These are phyloP conservation scores for Holocentrus rufus DNA, from an alignment of 2,797 vertebrate genomes.

Conservation along the genomic window DNA sequence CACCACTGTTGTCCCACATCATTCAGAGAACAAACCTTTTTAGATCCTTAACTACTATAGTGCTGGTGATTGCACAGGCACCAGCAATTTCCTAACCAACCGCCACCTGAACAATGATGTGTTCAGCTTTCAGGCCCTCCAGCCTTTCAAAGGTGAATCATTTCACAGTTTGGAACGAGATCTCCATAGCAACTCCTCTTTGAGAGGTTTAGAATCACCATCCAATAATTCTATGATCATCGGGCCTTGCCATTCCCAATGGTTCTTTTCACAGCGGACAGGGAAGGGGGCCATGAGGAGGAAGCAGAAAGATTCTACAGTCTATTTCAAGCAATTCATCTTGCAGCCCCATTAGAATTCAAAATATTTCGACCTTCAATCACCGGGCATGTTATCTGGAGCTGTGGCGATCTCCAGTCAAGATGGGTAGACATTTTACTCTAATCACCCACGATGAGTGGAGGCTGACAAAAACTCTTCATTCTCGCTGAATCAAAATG, in stretches of 20 bases:
- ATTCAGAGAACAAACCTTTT: conserved; percentile 99
- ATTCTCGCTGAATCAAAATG: conserved; percentile 98
- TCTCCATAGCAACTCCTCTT: conserved; percentile 99
- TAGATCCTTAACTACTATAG: conserved; percentile 99
- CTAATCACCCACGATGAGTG: conserved; percentile 99
- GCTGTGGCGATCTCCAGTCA: conserved; percentile 99
- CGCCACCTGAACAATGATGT: conserved; percentile 99
- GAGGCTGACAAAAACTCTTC: conserved; percentile 99
- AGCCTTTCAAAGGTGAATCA: conserved; percentile 99
- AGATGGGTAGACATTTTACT: conserved; percentile 99
- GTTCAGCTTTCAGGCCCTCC: conserved; percentile 99
- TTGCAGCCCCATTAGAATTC: conserved; percentile 99
- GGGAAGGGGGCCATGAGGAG: conserved; percentile 83
- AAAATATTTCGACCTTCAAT: conserved; percentile 99
- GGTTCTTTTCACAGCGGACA: conserved; percentile 99
- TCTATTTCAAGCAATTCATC: conserved; percentile 99
- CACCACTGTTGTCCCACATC: conserved; percentile 99
- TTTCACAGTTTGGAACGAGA: conserved; percentile 99
- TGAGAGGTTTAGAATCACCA: conserved; percentile 99
- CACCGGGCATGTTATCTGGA: conserved; percentile 99
- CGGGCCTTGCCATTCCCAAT: conserved; percentile 99
- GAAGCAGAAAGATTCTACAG: conserved; percentile 98
- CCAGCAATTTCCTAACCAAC: conserved; percentile 99
- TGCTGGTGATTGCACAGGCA: conserved; percentile 99
- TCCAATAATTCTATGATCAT: conserved; percentile 99